Percentiles rank a stretch among this genome's conserved stretches.
phyloP scores from a whole-genome alignment of 1,140 invertebrate species.

The Drosophila navojoa region DNA sequence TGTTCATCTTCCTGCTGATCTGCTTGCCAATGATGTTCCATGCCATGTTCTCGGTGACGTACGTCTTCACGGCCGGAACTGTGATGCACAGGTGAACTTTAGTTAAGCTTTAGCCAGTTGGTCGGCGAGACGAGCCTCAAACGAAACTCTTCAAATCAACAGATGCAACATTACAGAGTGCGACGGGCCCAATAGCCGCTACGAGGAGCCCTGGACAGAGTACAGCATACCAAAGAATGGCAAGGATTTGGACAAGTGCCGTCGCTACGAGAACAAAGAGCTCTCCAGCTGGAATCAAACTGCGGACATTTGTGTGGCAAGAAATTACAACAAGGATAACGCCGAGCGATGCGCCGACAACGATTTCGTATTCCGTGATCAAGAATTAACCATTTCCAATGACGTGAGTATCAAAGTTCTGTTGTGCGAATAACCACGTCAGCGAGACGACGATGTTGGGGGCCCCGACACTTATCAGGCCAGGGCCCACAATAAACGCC shows the following conservation, averaged over 20 bases:
- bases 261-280: constrained; percentile 76
- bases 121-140: neutral
- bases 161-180: constrained; percentile 89
- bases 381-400: constrained; percentile 78
- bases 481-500: constrained; percentile 10
- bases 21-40: constrained; percentile 85
- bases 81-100: constrained; percentile 85
- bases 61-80: constrained; percentile 86
- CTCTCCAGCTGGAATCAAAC: constrained; percentile 36
- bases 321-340: constrained; percentile 82
- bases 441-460: constrained; percentile 21
- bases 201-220: constrained; percentile 85
- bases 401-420: constrained; percentile 78
- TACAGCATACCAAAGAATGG: constrained; percentile 84
- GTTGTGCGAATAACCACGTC: constrained; percentile 76
- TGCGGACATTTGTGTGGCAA: constrained; percentile 70
- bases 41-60: constrained; percentile 85
- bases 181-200: constrained; percentile 82
- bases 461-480: constrained; percentile 35
- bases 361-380: constrained; percentile 71
- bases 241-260: constrained; percentile 84
- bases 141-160: constrained; percentile 21
- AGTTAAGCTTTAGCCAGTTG: constrained; percentile 11
- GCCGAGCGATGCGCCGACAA: constrained; percentile 61
- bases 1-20: constrained; percentile 85